These are phyloP conservation scores for Cynoglossus semilaevis DNA, from an alignment of 2,113 vertebrate species.

Conservation along the genomic window DNA sequence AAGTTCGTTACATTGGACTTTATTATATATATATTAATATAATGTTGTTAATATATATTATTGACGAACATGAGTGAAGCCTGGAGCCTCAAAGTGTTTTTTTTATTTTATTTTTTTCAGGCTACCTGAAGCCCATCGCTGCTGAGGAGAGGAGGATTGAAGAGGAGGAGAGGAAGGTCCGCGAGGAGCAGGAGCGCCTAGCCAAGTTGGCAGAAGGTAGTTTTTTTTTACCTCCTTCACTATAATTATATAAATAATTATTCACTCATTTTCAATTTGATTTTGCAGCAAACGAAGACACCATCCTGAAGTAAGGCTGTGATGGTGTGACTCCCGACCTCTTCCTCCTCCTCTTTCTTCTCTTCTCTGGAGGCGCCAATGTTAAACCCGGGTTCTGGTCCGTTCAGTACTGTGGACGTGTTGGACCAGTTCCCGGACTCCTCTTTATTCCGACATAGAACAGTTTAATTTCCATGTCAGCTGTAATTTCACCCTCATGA, in stretches of 20 bases:
- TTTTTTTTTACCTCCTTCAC: not conserved
- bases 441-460: constrained; percentile 10
- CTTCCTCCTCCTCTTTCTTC: constrained; percentile 20
- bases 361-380: constrained; percentile 1
- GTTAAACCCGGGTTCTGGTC: constrained; percentile 2
- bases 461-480: constrained; percentile 13
- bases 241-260: too few relatives aligned
- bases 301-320: constrained; percentile 78
- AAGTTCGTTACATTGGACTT: too few relatives aligned
- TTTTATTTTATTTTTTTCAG: too few relatives aligned
- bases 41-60: too few relatives aligned
- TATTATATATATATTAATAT: too few relatives aligned
- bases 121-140: constrained; percentile 86
- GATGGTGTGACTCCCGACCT: constrained; percentile 35
- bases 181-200: constrained; percentile 85
- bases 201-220: constrained; percentile 88
- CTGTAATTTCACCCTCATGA: constrained; percentile 15
- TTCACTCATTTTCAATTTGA: not conserved
- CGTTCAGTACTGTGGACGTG: constrained; percentile 10
- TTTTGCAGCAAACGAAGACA: constrained; percentile 83
- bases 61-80: too few relatives aligned
- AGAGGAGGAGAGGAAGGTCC: constrained; percentile 84
- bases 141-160: constrained; percentile 86
- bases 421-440: constrained; percentile 5
- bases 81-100: too few relatives aligned